phyloP scores from a whole-genome alignment of 2,888 invertebrate genomes.

The Noctua janthe region DNA sequence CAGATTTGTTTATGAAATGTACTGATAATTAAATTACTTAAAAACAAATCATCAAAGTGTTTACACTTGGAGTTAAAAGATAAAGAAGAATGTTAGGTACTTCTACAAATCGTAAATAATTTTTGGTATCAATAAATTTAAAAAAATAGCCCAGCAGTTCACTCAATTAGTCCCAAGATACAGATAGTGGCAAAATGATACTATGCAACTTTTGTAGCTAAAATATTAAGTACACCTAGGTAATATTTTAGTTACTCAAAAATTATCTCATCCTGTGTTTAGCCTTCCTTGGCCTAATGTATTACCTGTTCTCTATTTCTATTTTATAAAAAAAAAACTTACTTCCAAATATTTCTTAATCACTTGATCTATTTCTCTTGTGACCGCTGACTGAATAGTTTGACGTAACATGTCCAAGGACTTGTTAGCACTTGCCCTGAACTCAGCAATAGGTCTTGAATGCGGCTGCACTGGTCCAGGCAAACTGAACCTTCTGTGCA shows the following conservation, averaged over 20 bases:
- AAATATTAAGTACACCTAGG: too few species aligned
- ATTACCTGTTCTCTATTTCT: background rate
- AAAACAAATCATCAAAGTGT: background rate
- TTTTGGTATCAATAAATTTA: background rate
- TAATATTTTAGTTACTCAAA: background rate
- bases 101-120: background rate
- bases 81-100: background rate
- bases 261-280: background rate
- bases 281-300: background rate
- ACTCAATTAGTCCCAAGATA: background rate
- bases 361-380: conserved; percentile 94
- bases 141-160: background rate
- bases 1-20: background rate
- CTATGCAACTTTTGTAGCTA: background rate
- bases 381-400: conserved; percentile 94
- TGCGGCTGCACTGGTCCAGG: conserved; percentile 90
- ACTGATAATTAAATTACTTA: background rate
- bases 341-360: conserved; percentile 95
- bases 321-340: conserved; percentile 38
- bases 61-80: background rate
- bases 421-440: conserved; percentile 92
- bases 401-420: conserved; percentile 94
- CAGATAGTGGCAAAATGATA: background rate
- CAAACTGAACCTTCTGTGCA: conserved; percentile 90
- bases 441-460: conserved; percentile 88